Conservation (phyloP, 2,797 vertebrate species). For the Myripristis jacobus region DNA sequence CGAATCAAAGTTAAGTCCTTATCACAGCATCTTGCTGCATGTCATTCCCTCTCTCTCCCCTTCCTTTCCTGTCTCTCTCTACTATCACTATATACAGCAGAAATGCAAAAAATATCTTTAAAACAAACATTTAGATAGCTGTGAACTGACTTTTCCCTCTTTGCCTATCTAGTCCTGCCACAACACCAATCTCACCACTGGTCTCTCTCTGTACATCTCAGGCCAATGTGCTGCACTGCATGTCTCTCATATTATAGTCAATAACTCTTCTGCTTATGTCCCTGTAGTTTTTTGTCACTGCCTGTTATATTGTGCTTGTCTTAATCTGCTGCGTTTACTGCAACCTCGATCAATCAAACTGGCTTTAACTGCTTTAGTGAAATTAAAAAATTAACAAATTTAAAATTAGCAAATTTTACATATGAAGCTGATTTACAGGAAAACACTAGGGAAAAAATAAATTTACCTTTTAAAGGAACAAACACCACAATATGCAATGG, state of each 20-base stretch:
- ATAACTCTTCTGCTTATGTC: not conserved
- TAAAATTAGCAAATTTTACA: slow-evolving; percentile 23
- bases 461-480: not conserved
- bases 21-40: too few species aligned
- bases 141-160: not conserved
- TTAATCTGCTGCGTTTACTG: slow-evolving; percentile 10
- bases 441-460: not conserved
- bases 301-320: not conserved
- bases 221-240: not conserved
- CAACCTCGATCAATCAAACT: slow-evolving; percentile 35
- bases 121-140: too few species aligned
- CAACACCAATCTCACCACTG: too few species aligned
- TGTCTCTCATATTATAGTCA: not conserved
- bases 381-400: slow-evolving; percentile 16
- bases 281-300: not conserved
- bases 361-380: slow-evolving; percentile 11
- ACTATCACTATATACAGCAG: too few species aligned
- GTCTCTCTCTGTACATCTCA: not conserved
- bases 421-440: not conserved
- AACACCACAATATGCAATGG: too few species aligned
- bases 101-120: too few species aligned
- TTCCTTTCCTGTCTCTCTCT: too few species aligned
- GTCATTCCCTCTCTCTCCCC: too few species aligned
- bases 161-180: too few species aligned
- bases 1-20: too few species aligned